Base-by-base conservation (phyloP, 2,113 vertebrate genomes). In the Chaetodon auriga region DNA sequence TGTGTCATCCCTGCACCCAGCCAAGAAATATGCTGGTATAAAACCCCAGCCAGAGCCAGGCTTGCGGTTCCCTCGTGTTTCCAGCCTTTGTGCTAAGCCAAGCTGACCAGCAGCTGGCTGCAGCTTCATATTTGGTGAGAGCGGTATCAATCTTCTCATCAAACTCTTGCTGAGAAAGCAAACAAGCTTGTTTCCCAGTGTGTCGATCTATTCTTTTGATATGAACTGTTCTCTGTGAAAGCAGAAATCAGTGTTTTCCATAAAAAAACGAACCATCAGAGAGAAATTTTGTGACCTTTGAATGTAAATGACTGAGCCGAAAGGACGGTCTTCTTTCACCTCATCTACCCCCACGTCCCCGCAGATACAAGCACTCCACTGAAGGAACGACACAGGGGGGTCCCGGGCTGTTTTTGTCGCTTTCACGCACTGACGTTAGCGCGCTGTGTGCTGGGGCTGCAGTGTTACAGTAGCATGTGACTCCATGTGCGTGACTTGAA, bases 311-410 rank as follows among this genome's bases (percentile, higher is more conserved):
- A 45, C 19, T 43, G 25, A 68, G 63, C 18, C 43, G 63, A 51
- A 25, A 25, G n/a, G 65, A 57, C 70, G 15, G 48, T 72, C 21
- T 7, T 75, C 41, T 58, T 75, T 46, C 16, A 60, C 18, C 12
- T 77, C 58, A 38, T 62, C 46, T 73, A 5, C 61, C 62, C 65
- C 36, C 23, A 46, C 46, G 14, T 46, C 43, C 23, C 9, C n/a
- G 60, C 60, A 49, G 13, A 57, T 1, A 36, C 63, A 82, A 45
- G 63, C 64, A 70, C 65, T 55, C 18, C 46, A 41, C 35, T 49
- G 51, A 75, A 25, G 66, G 51, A 82, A 70, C 63, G 60, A 72
- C 45, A 61, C 45, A 46, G 64, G 19, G 30, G 25, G 54, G 66
- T 30, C 36, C 75, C 14, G 54, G 23, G 18, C 45, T 61, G 72